These are phyloP conservation scores for Tupaia tana DNA, from an alignment of 2,113 vertebrate species.

Conservation along the genomic window DNA sequence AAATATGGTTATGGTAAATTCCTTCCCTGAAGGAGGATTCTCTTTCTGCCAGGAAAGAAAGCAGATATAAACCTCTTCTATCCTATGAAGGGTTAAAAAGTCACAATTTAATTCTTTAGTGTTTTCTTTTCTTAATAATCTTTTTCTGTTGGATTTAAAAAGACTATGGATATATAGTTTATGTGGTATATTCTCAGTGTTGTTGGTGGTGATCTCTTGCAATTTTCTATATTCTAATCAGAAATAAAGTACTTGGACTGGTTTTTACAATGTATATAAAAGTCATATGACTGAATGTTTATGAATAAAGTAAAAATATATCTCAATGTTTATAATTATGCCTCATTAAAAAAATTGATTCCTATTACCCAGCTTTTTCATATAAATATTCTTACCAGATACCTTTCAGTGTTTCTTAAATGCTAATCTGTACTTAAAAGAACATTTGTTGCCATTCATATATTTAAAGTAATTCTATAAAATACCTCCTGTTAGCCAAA, in stretches of 20 bases:
- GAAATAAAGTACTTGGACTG: neutral
- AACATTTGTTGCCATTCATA: neutral
- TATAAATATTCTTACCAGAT: conserved; percentile 14
- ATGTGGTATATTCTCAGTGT: neutral
- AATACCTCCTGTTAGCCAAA: neutral
- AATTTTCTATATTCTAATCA: neutral
- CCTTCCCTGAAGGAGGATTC: neutral
- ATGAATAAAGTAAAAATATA: conserved; percentile 29
- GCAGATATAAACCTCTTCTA: neutral
- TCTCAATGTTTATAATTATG: neutral
- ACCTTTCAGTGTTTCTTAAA: conserved; percentile 5
- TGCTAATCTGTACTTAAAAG: conserved; percentile 22
- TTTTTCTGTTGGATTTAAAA: neutral
- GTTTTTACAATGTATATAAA: neutral
- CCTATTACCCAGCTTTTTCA: neutral
- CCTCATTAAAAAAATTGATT: conserved; percentile 16
- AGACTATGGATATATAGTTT: neutral
- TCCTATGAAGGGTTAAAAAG: neutral
- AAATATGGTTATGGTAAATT: neutral
- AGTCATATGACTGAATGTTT: neutral
- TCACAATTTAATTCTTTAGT: neutral
- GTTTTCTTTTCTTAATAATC: neutral
- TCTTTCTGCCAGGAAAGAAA: neutral
- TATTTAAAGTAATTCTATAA: conserved; percentile 39
- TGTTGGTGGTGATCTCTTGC: neutral